Conservation (phyloP, 2,113 vertebrate genomes). For the Burhinus oedicnemus region DNA sequence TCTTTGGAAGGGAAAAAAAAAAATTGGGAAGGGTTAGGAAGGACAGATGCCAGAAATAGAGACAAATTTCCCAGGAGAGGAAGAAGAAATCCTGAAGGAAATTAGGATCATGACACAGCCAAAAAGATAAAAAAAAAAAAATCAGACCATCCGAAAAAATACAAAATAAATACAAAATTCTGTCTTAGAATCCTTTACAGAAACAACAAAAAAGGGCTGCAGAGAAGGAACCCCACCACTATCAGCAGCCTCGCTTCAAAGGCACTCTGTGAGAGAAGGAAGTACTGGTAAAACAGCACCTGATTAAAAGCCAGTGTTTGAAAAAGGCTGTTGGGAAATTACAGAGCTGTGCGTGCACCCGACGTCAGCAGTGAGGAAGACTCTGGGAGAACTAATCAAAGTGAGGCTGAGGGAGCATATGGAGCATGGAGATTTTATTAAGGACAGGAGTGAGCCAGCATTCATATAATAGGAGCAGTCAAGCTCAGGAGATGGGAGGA, state of each 20-base stretch:
- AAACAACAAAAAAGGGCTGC: conserved; percentile 1
- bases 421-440: conserved; percentile 51
- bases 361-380: conserved; percentile 39
- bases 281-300: conserved; percentile 33
- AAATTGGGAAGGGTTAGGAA: conserved; percentile 30
- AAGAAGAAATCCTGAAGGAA: conserved; percentile 51
- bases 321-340: conserved; percentile 35
- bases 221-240: neutral
- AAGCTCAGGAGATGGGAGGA: conserved; percentile 6
- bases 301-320: conserved; percentile 49
- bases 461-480: neutral
- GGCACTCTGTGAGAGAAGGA: neutral
- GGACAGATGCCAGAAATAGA: conserved; percentile 57
- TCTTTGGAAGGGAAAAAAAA: conserved; percentile 34
- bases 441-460: neutral
- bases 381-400: conserved; percentile 42
- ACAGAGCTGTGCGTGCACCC: conserved; percentile 16
- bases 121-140: neutral
- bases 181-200: neutral
- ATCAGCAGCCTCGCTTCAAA: neutral
- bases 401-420: conserved; percentile 42
- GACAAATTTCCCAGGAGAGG: conserved; percentile 62
- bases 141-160: neutral
- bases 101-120: conserved; percentile 35
- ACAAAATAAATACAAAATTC: neutral